Evolutionary conservation across 2,888 invertebrate species (phyloP).

Genomic region (Lamellibrachia satsuma): DNA sequence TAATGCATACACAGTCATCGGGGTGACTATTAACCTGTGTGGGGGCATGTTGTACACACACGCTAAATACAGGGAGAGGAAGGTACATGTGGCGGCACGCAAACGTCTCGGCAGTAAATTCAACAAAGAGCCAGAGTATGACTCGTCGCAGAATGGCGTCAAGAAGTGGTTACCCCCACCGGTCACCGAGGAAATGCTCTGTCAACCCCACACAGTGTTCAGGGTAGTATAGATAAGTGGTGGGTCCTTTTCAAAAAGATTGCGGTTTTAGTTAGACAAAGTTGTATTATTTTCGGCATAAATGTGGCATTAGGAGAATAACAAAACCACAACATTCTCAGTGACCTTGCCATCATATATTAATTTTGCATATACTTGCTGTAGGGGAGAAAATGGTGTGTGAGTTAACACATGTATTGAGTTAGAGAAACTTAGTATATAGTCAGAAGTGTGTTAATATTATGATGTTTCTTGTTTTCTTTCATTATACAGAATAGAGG

Average conservation of each 20-base stretch:
- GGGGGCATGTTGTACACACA: constrained; percentile 65
- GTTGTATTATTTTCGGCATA: neutral
- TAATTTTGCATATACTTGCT: too few relatives aligned
- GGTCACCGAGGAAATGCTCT: neutral
- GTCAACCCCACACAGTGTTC: neutral
- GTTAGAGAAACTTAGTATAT: too few relatives aligned
- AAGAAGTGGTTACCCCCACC: constrained; percentile 8
- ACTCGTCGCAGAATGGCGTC: neutral
- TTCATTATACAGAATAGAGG: too few relatives aligned
- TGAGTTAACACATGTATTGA: too few relatives aligned
- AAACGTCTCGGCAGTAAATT: constrained; percentile 2
- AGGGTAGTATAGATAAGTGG: neutral
- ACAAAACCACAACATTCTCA: too few relatives aligned
- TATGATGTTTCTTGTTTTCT: too few relatives aligned
- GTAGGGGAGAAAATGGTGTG: too few relatives aligned
- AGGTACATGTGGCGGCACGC: neutral
- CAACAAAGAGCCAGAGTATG: neutral
- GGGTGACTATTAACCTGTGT: constrained; percentile 63
- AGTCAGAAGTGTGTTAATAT: too few relatives aligned
- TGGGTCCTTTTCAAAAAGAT: neutral
- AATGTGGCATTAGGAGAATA: too few relatives aligned
- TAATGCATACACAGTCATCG: constrained; percentile 39
- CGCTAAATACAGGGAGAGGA: constrained; percentile 58
- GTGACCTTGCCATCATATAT: too few relatives aligned
- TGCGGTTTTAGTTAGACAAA: neutral